Evolutionary conservation across 2,888 invertebrate genomes (phyloP).

Genomic region (Lydus trimaculatus): DNA sequence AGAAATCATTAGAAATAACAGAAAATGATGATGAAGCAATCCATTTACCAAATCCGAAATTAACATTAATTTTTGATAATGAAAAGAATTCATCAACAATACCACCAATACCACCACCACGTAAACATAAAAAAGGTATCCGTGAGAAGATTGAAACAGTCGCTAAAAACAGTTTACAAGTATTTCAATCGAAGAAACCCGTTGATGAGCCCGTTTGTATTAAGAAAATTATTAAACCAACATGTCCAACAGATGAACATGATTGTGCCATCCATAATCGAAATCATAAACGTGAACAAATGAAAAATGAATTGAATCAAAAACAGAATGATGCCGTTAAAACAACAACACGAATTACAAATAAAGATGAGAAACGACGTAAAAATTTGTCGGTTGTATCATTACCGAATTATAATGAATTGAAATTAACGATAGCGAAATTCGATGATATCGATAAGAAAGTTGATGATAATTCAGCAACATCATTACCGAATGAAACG

Average conservation of each 20-base stretch:
- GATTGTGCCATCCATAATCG: conserved; percentile 48
- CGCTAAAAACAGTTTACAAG: conserved; percentile 54
- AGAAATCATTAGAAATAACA: conserved; percentile 63
- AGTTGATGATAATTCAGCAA: conserved; percentile 45
- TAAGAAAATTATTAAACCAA: conserved; percentile 56
- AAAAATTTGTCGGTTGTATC: conserved; percentile 64
- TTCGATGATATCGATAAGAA: conserved; percentile 47
- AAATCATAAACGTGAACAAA: conserved; percentile 24
- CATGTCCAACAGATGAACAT: conserved; percentile 56
- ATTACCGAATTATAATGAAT: conserved; percentile 64
- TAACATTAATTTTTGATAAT: conserved; percentile 53
- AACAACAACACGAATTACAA: conserved; percentile 18
- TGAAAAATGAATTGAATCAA: conserved; percentile 19
- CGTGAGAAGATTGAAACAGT: conserved; percentile 56
- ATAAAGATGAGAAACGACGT: conserved; percentile 51
- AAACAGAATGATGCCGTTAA: conserved; percentile 18
- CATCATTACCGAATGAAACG: conserved; percentile 50
- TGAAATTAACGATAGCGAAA: conserved; percentile 55
- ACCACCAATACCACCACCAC: conserved; percentile 59
- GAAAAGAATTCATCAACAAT: conserved; percentile 46
- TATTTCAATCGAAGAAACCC: conserved; percentile 46
- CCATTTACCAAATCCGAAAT: conserved; percentile 53
- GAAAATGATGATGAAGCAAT: conserved; percentile 57
- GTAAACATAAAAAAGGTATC: conserved; percentile 54
- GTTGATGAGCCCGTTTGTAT: conserved; percentile 55